These are phyloP conservation scores for Sorex araneus DNA, from an alignment of 2,113 vertebrate species.

Conservation along the genomic window DNA sequence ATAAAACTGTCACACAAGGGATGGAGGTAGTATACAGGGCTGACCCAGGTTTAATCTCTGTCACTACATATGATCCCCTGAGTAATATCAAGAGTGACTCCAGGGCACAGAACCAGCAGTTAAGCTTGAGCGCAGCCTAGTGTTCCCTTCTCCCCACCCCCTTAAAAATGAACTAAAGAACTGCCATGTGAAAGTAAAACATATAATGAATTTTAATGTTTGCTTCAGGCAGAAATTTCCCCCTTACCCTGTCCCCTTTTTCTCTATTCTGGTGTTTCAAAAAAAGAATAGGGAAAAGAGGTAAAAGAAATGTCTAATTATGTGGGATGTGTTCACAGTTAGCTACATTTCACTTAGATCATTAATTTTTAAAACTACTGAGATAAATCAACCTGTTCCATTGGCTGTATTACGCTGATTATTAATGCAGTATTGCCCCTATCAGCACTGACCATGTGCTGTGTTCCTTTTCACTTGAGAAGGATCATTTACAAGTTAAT, in stretches of 20 bases:
- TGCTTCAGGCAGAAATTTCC: constrained; percentile 9
- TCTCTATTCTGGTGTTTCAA: constrained; percentile 5
- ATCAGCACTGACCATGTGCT: constrained; percentile 72
- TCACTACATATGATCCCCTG: too few species aligned
- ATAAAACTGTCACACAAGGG: too few species aligned
- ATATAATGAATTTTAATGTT: too few species aligned
- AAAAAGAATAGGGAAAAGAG: constrained; percentile 52
- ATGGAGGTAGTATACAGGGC: too few species aligned
- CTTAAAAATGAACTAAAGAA: too few species aligned
- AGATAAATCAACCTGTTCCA: constrained; percentile 42
- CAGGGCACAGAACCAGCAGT: too few species aligned
- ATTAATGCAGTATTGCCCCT: constrained; percentile 81
- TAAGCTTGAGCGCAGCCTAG: too few species aligned
- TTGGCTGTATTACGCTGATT: constrained; percentile 78
- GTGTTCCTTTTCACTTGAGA: constrained; percentile 90
- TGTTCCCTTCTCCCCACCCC: too few species aligned
- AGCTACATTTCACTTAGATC: constrained; percentile 55
- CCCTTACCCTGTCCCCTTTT: not conserved
- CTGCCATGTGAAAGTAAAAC: too few species aligned
- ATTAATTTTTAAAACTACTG: constrained; percentile 76
- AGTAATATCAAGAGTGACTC: too few species aligned
- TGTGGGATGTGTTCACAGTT: constrained; percentile 30
- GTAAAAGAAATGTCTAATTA: constrained; percentile 39
- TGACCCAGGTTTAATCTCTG: too few species aligned
- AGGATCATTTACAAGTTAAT: constrained; percentile 89